These are phyloP conservation scores for Ploceus nigricollis DNA, from an alignment of 2,113 vertebrate genomes.

Conservation along the genomic window DNA sequence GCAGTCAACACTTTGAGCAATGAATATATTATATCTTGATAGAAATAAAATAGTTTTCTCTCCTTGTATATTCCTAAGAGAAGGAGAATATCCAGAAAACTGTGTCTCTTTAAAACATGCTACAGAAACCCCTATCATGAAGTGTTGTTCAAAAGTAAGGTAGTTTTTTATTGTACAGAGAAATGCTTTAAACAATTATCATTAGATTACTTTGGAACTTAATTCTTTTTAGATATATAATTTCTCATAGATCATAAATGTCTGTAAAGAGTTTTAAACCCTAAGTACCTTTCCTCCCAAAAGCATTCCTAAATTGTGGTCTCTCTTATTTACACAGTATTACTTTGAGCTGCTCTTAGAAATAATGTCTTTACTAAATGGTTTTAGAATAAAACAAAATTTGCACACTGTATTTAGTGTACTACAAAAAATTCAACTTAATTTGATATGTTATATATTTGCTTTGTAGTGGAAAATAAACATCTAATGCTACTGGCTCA, in stretches of 20 bases:
- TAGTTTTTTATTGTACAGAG: background rate
- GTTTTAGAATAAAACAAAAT: background rate
- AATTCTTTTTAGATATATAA: background rate
- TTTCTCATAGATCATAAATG: background rate
- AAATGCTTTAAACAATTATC: background rate
- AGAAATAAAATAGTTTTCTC: background rate
- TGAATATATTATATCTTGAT: background rate
- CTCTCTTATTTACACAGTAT: background rate
- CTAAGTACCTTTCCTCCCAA: background rate
- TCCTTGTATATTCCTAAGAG: background rate
- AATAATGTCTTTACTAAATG: background rate
- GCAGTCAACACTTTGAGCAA: background rate
- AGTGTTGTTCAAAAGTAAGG: background rate
- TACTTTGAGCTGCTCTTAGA: background rate
- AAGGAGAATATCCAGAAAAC: background rate
- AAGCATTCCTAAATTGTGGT: background rate
- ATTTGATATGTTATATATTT: background rate
- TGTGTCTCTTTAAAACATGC: background rate
- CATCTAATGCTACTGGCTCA: background rate
- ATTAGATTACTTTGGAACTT: background rate
- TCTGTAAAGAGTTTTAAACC: background rate
- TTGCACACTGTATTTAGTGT: background rate
- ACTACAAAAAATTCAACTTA: background rate
- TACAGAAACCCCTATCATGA: background rate
- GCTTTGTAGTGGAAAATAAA: background rate